A percentile compares a stretch with the other conserved stretches of the same genome.
Conservation (phyloP, 2,888 invertebrate species). For the Dione juno region DNA sequence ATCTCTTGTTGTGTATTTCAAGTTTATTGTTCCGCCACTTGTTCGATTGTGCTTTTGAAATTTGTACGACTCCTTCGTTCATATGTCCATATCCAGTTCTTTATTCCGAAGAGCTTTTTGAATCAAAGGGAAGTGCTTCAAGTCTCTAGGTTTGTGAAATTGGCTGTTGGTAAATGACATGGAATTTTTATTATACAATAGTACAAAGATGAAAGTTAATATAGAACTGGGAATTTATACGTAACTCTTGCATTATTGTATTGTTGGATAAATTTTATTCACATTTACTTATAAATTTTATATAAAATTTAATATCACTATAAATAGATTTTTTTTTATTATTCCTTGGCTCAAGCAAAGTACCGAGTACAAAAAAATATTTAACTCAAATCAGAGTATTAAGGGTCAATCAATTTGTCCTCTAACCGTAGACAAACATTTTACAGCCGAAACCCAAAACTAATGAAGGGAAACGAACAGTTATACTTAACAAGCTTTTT, state of each 20-base stretch:
- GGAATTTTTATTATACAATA: neutral
- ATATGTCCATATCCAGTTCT: neutral
- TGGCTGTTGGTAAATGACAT: neutral
- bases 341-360: neutral
- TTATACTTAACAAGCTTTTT: slow-evolving; percentile 79
- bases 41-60: slow-evolving; percentile 18
- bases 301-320: too few relatives aligned
- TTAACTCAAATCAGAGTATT: slow-evolving; percentile 7
- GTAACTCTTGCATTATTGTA: neutral
- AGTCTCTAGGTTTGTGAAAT: slow-evolving; percentile 8
- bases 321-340: neutral
- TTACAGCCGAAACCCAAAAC: slow-evolving; percentile 50
- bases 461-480: slow-evolving; percentile 75
- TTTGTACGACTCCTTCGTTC: slow-evolving; percentile 14
- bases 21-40: slow-evolving; percentile 28
- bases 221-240: neutral
- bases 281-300: too few relatives aligned
- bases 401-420: slow-evolving; percentile 43
- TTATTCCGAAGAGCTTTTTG: slow-evolving; percentile 13
- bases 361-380: neutral
- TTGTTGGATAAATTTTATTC: neutral
- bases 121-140: slow-evolving; percentile 12
- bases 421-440: slow-evolving; percentile 47
- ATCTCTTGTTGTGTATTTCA: slow-evolving; percentile 24
- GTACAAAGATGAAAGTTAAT: neutral